Percentiles rank a stretch among this genome's conserved stretches.
These are phyloP conservation scores for Channallabes apus DNA, from an alignment of 2,797 vertebrate species.

Conservation along the genomic window DNA sequence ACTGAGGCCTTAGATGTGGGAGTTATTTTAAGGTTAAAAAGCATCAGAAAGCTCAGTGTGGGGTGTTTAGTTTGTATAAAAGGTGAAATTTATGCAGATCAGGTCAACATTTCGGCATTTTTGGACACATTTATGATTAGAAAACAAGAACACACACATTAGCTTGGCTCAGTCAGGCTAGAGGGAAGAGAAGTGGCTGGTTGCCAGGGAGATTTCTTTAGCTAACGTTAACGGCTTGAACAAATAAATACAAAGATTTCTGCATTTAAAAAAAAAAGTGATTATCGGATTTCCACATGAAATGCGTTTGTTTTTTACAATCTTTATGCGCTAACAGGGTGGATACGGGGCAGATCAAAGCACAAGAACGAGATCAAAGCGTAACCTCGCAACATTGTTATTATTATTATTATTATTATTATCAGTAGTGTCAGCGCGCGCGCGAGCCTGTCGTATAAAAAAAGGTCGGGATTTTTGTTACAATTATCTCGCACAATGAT, in stretches of 20 bases:
- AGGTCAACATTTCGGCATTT: neutral
- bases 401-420: neutral
- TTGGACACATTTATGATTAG: neutral
- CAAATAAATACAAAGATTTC: too few relatives aligned
- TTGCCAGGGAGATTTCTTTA: conserved; percentile 40
- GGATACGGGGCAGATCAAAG: neutral
- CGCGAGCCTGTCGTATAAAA: neutral
- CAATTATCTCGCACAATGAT: neutral
- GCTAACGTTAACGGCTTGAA: neutral
- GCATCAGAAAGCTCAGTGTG: too few relatives aligned
- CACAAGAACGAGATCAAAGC: neutral
- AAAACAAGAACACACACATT: neutral
- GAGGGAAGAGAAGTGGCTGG: conserved; percentile 30
- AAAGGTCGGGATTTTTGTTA: neutral
- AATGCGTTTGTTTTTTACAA: neutral
- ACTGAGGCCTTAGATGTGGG: neutral
- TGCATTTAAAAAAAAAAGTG: too few relatives aligned
- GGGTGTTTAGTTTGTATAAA: neutral
- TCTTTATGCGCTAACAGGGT: neutral
- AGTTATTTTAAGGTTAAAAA: neutral
- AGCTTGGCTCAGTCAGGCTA: neutral
- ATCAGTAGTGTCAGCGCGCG: neutral
- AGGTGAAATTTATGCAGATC: neutral
- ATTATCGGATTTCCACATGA: too few relatives aligned
- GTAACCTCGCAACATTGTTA: neutral